phyloP scores from a whole-genome alignment of 2,797 vertebrate species.

The Saxicola maurus region DNA sequence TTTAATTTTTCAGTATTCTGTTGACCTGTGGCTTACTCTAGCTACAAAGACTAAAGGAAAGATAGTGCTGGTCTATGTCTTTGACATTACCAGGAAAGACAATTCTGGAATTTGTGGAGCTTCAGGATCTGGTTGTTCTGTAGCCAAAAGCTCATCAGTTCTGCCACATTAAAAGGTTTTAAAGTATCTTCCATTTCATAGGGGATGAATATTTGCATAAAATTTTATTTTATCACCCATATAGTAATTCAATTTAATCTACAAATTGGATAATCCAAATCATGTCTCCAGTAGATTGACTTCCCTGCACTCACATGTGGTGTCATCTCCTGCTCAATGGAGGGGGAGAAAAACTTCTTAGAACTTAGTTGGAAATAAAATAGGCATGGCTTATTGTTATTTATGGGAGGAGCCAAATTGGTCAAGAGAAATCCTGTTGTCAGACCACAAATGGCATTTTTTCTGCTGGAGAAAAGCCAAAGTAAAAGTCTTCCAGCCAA shows the following conservation, averaged over 20 bases:
- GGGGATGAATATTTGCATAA: not conserved
- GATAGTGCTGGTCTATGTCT: not conserved
- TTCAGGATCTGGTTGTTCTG: not conserved
- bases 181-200: not conserved
- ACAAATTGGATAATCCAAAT: not conserved
- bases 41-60: not conserved
- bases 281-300: not conserved
- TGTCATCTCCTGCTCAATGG: not conserved
- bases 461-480: not conserved
- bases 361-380: not conserved
- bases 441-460: not conserved
- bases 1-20: not conserved
- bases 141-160: not conserved
- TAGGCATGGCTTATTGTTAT: not conserved
- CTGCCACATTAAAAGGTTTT: not conserved
- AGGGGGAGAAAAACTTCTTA: not conserved
- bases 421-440: not conserved
- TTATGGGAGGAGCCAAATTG: not conserved
- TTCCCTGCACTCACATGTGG: not conserved
- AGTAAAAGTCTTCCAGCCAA: not conserved
- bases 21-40: not conserved
- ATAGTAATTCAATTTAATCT: not conserved
- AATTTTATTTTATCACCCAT: not conserved
- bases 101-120: not conserved
- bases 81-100: not conserved